phyloP scores from a whole-genome alignment of 2,797 vertebrate species.

The Hippocampus kuda region DNA sequence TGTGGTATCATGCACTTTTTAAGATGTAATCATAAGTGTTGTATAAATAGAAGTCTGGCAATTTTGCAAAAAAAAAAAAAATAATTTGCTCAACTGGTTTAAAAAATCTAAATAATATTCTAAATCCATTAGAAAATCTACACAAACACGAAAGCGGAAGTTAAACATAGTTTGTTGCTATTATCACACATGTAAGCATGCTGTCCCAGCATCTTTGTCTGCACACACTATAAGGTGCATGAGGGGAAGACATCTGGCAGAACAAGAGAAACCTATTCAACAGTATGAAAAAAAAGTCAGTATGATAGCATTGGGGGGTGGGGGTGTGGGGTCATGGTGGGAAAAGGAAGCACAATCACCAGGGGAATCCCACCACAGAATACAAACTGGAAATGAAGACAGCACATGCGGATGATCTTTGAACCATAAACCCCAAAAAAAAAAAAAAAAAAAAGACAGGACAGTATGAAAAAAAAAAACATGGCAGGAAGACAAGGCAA shows the following conservation, averaged over 20 bases:
- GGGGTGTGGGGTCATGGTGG: conserved; percentile 32
- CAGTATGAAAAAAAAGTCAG: conserved; percentile 6
- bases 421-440: conserved; percentile 54
- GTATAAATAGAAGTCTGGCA: neutral
- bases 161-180: neutral
- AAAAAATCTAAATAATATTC: no score
- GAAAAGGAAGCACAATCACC: conserved; percentile 51
- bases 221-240: conserved; percentile 1
- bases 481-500: conserved; percentile 24
- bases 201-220: neutral
- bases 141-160: neutral
- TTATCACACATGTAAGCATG: neutral
- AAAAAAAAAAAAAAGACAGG: conserved; percentile 49
- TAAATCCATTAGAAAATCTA: neutral
- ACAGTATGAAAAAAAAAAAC: conserved; percentile 19
- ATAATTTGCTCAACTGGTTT: no score
- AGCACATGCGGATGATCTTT: conserved; percentile 45
- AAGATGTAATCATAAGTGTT: neutral
- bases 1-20: neutral
- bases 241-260: conserved; percentile 7
- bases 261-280: neutral
- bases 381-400: conserved; percentile 61
- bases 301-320: neutral
- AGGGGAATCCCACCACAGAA: conserved; percentile 57
- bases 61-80: neutral